Evolutionary conservation across 2,113 vertebrate species (phyloP), one percentile per base, ranked within the genome.

Genomic region (Rhynchomys soricoides): DNA sequence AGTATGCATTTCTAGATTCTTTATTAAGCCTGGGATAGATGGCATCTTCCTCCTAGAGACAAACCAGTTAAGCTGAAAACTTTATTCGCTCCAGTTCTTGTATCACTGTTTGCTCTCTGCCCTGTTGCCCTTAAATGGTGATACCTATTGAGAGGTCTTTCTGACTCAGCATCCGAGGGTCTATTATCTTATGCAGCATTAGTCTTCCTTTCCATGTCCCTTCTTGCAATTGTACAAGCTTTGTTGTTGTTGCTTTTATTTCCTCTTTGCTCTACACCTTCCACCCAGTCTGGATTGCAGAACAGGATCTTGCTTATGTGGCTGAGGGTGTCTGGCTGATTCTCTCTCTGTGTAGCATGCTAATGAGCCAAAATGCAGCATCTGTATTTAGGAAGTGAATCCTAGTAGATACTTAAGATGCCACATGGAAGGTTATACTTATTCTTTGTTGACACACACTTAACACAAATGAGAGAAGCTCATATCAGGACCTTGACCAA

Each of bases 391-490:
- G 68, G 79, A 78, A 91, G 57, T 43, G 43, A 26, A 16, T 88
- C 37, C 77, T 50, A 31, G 64, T 43, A 40, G 57, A 77, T 24
- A 45, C 48, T 87, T 50, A 71, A 70, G 34, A 34, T 52, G 11
- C 64, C 57, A 78, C 71, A 70, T 13, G 52, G 43, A 31, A 85
- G 34, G 34, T 57, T 78, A 12, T 26, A 45, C 22, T 64, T 78
- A 86, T 90, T 90, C 64, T 77, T 50, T 37, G 10, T 50, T 85
- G 79, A 57, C n/a, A 71, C 64, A 95, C 29, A 59, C 74, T 94
- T 87, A 92, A 90, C 73, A n/a, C 89, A 79, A 55, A 95, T 34
- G 91, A 74, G 43, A 6, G 11, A 85, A 81, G 86, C 24, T 75
- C 57, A 66, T 59, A 12, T 79, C 40, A 52, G 45, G n/a, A 87